Base-by-base conservation (phyloP, 2,113 vertebrate genomes). In the Xenopus borealis region DNA sequence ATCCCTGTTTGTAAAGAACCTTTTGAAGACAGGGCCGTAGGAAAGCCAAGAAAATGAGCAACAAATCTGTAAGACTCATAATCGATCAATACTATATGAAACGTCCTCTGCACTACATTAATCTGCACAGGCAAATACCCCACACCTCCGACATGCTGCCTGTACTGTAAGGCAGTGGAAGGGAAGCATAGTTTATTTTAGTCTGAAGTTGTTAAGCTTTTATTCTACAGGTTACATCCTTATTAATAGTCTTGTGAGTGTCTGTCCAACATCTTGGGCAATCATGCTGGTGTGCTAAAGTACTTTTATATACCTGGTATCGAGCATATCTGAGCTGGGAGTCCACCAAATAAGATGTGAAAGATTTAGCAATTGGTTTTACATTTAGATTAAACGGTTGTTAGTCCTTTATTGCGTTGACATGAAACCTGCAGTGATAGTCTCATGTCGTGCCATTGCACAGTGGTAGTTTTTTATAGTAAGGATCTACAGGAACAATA, bases 151-250 rank as follows among this genome's bases (percentile, higher is more conserved):
- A 7, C 17, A 16, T 7, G 4, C 16, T 55, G 17, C 53, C 33
- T 7, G 18, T 55, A 16, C 53, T n/a, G 53, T 12, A 50, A 55
- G 53, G 17, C 16, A 55, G 53, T 7, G 53, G 14, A 55, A 55
- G 53, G 33, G 17, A 55, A 55, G 53, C 46, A 23, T 11, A 16
- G 11, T 27, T 57, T 69, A 76, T 76, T 69, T 69, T 68, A 11
- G 46, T 23, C 18, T 12, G 44, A 13, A 64, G 74, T 10, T 76
- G 66, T 62, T 63, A 76, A 70, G 58, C 66, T 63, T 13, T 27
- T 47, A 18, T 76, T 62, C 14, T 14, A 44, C 59, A 57, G 67
- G 74, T 69, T 27, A 57, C 62, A 69, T 76, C 74, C 67, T 77
- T 77, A 64, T 70, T 57, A 70, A 77, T 77, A 58, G 70, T 57